Conservation (phyloP, 2,113 vertebrate species). For the Agelaius phoeniceus region DNA sequence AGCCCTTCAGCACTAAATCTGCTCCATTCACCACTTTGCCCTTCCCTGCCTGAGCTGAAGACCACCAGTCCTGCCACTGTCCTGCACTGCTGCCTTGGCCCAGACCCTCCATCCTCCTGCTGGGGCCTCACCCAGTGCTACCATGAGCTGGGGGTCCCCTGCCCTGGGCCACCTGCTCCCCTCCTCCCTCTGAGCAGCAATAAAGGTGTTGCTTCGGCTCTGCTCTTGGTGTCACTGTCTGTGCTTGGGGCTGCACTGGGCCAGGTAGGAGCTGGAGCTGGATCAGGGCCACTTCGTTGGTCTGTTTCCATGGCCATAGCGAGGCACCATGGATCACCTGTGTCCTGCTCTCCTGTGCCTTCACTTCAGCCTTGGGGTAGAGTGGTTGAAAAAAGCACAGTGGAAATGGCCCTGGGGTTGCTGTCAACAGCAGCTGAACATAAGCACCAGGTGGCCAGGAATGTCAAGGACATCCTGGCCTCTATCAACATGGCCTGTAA, state of each 20-base stretch:
- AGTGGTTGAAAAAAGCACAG: not conserved
- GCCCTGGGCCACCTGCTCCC: fast-evolving
- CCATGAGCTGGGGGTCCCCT: not conserved
- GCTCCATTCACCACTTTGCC: fast-evolving
- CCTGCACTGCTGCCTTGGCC: not conserved
- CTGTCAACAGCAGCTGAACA: not conserved
- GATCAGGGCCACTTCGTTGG: fast-evolving
- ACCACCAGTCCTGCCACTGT: fast-evolving
- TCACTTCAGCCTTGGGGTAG: not conserved
- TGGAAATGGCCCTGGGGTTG: not conserved
- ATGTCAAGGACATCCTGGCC: not conserved
- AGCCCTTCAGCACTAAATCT: not conserved
- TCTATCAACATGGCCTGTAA: too few species aligned
- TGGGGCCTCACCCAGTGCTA: not conserved
- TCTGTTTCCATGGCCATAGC: fast-evolving
- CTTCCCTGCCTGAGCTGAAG: not conserved
- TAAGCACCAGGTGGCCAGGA: too few species aligned
- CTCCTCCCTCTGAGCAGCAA: not conserved
- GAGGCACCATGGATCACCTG: fast-evolving
- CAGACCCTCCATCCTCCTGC: fast-evolving
- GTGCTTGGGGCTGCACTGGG: fast-evolving
- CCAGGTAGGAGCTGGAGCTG: not conserved
- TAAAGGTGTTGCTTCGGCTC: not conserved
- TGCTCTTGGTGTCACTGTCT: not conserved
- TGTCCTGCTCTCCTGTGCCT: not conserved